Percentiles rank a stretch among this genome's conserved stretches.
These are phyloP conservation scores for Aproaerema taeniolella DNA, from an alignment of 2,888 invertebrate genomes.

Conservation along the genomic window DNA sequence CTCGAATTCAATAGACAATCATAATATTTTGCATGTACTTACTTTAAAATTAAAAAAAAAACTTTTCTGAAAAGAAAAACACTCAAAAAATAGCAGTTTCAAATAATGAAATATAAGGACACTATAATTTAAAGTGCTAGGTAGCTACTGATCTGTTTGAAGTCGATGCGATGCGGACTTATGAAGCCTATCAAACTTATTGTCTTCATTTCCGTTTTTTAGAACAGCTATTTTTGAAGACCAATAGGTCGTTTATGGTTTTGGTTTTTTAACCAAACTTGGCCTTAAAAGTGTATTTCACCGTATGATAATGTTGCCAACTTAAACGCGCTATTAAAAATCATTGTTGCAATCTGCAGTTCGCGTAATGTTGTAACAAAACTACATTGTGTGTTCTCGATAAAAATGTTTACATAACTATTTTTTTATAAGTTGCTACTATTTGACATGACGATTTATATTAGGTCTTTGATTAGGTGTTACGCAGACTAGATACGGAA, in stretches of 20 bases:
- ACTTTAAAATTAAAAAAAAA: no score
- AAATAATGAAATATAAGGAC: neutral
- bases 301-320: constrained; percentile 20
- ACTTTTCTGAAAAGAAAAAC: no score
- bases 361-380: constrained; percentile 16
- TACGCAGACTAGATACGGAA: neutral
- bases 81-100: neutral
- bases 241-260: no score
- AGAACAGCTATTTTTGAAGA: no score
- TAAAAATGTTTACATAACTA: neutral
- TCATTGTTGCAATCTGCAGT: constrained; percentile 21
- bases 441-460: no score
- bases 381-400: neutral
- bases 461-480: neutral
- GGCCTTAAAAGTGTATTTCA: constrained; percentile 23
- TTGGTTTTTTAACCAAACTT: constrained; percentile 8
- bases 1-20: no score
- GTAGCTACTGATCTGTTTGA: no score
- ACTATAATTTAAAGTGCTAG: no score
- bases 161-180: no score
- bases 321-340: constrained; percentile 22
- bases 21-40: no score
- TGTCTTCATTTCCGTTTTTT: neutral
- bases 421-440: no score
- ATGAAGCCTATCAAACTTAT: neutral